Conservation (phyloP, 1,140 invertebrate species). For the Globodera rostochiensis region DNA sequence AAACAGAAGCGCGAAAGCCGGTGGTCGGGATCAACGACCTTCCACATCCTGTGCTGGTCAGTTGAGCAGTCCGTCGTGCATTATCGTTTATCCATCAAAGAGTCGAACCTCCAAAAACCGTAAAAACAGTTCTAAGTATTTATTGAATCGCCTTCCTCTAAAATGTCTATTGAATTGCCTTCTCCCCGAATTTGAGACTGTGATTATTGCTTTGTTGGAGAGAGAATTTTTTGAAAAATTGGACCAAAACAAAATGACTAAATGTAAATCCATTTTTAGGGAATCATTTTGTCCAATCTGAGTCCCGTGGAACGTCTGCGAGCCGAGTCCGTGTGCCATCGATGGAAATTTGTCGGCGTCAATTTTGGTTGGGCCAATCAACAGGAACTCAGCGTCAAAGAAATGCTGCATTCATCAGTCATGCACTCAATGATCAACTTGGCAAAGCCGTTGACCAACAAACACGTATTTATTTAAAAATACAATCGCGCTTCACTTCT, state of each 20-base stretch:
- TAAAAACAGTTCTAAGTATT: too few relatives aligned
- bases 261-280: conserved; percentile 12
- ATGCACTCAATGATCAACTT: conserved; percentile 1
- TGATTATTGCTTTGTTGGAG: too few relatives aligned
- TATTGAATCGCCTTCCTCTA: too few relatives aligned
- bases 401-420: background rate
- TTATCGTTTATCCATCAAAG: too few relatives aligned
- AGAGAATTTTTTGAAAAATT: too few relatives aligned
- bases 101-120: too few relatives aligned
- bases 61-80: background rate
- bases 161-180: too few relatives aligned
- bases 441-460: background rate
- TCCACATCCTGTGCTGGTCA: background rate
- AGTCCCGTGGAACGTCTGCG: conserved; percentile 20
- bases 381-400: background rate
- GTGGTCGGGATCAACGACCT: background rate
- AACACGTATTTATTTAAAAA: background rate
- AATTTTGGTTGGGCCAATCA: conserved; percentile 20
- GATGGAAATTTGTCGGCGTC: conserved; percentile 10
- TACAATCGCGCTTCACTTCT: too few relatives aligned
- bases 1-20: background rate
- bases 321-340: conserved; percentile 2
- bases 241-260: too few relatives aligned
- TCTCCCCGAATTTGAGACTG: too few relatives aligned
- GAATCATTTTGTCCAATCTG: conserved; percentile 12